Evolutionary conservation across 2,113 vertebrate genomes (phyloP), one percentile per base, ranked within the genome.

Genomic region (Ranitomeya variabilis): DNA sequence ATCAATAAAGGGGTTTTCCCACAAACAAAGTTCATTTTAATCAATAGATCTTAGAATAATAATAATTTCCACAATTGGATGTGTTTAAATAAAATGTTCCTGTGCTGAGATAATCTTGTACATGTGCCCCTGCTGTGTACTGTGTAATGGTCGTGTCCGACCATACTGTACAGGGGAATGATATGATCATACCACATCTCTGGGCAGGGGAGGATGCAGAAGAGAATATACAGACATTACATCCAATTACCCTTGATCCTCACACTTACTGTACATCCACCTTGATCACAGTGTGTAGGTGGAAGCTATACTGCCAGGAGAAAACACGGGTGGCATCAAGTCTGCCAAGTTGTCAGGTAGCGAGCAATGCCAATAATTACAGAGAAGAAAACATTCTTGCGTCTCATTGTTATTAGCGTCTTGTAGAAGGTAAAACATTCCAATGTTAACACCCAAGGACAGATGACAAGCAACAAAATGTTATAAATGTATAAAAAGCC

Each of bases 311-410:
- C 9, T 13, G 79, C 71, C 55, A 80, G 15, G 23, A 80, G 16
- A 81, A 62, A 62, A 57, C 26, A 82, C 9, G 16, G 12, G 23
- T 59, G 8, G 18, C 52, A 26, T 21, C 12, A 21, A 82, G 59
- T 45, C 80, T 82, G 59, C 26, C 59, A 82, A 45, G 57, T 37
- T 19, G 59, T 82, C 80, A 82, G 7, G 62, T 31, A 45, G 80
- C 57, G 45, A 62, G 64, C 59, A 82, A 82, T 82, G 18, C 12
- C 6, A 82, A 82, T 64, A 82, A 64, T 82, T 31, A 81, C 8
- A 62, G n/a, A 37, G 79, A 1, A 81, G 79, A 60, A 37, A 82
- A 81, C 37, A 45, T 4, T 45, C 80, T 82, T 5, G 45, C 37
- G 64, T 31, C n/a, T 7, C n/a, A 1, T 21, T 45, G 80, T 57